These are phyloP conservation scores for Micromesistius poutassou DNA, from an alignment of 2,797 vertebrate genomes.

Conservation along the genomic window DNA sequence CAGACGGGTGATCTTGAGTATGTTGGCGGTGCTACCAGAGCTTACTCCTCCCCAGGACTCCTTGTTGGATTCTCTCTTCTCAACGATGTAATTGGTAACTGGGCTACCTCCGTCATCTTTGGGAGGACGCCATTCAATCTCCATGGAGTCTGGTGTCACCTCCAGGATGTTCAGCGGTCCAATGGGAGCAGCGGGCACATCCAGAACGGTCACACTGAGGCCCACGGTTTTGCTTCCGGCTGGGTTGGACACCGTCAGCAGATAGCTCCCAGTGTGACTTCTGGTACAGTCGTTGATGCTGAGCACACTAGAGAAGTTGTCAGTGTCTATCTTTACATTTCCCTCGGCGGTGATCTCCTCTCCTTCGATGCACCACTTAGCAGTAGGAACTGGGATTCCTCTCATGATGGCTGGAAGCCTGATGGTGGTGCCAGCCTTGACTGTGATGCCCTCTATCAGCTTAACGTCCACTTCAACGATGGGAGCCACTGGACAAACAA, in stretches of 20 bases:
- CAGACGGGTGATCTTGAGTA: slow-evolving; percentile 85
- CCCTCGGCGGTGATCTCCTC: slow-evolving; percentile 85
- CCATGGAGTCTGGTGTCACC: slow-evolving; percentile 91
- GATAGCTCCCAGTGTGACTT: slow-evolving; percentile 90
- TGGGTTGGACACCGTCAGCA: slow-evolving; percentile 92
- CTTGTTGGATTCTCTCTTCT: slow-evolving; percentile 94
- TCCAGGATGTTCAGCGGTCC: slow-evolving; percentile 93
- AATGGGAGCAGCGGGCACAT: slow-evolving; percentile 94
- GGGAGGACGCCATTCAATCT: slow-evolving; percentile 97
- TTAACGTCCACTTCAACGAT: slow-evolving; percentile 92
- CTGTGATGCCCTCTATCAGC: slow-evolving; percentile 92
- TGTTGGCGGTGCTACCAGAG: slow-evolving; percentile 83
- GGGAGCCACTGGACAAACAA: slow-evolving; percentile 81
- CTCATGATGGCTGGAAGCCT: slow-evolving; percentile 94
- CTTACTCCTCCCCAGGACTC: slow-evolving; percentile 95
- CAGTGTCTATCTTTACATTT: slow-evolving; percentile 90
- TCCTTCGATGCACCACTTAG: slow-evolving; percentile 89
- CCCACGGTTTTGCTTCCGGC: slow-evolving; percentile 91
- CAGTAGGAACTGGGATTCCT: slow-evolving; percentile 89
- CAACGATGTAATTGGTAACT: slow-evolving; percentile 91
- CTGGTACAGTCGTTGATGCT: slow-evolving; percentile 90
- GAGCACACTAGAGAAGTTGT: slow-evolving; percentile 88
- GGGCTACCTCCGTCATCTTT: slow-evolving; percentile 96
- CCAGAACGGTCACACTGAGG: slow-evolving; percentile 89
- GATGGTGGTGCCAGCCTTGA: slow-evolving; percentile 95